Evolutionary conservation across 1,140 invertebrate genomes (phyloP), one percentile per base, ranked within the genome.

Genomic region (Eurosta solidaginis): DNA sequence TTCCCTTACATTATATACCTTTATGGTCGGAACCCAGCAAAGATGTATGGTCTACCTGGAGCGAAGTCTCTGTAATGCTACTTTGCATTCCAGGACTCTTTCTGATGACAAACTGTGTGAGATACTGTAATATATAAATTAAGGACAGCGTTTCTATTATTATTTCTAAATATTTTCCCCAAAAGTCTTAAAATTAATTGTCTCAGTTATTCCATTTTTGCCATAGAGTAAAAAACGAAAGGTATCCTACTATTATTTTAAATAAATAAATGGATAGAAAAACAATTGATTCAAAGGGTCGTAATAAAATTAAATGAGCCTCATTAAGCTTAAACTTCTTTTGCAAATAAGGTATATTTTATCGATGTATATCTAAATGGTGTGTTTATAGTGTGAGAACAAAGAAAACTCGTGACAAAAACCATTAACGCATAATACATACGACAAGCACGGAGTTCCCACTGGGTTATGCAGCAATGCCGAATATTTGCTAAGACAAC

Each of bases 281-380:
- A 68, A 5, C 10, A 29, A 68, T 40, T 36, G 6, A 68, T 6
- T 20, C n/a, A 10, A 40, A 9, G 59, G 36, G 27, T 20, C 33
- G 36, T 27, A 20, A 68, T 68, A 40, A 68, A 68, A 5, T 17
- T 9, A 68, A 63, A 25, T 40, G 20, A 9, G 33, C n/a, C n/a
- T n/a, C 59, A 36, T 63, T 20, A 36, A 63, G 59, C 20, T 36
- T 14, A 10, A 7, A 20, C 22, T 12, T 4, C 10, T 14, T 40
- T 20, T 14, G 33, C 36, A 68, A 68, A 40, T 40, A 29, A 22
- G 59, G 17, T 40, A 68, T 68, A 68, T 68, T 68, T 68, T 40
- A 74, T 40, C 6, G 44, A 74, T 74, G 20, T 47, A 47, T 74
- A 74, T 74, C 73, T 74, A 45, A 74, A 74, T 74, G 42, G 27